Evolutionary conservation across 2,113 vertebrate genomes (phyloP).

Genomic region (Connochaetes taurinus): DNA sequence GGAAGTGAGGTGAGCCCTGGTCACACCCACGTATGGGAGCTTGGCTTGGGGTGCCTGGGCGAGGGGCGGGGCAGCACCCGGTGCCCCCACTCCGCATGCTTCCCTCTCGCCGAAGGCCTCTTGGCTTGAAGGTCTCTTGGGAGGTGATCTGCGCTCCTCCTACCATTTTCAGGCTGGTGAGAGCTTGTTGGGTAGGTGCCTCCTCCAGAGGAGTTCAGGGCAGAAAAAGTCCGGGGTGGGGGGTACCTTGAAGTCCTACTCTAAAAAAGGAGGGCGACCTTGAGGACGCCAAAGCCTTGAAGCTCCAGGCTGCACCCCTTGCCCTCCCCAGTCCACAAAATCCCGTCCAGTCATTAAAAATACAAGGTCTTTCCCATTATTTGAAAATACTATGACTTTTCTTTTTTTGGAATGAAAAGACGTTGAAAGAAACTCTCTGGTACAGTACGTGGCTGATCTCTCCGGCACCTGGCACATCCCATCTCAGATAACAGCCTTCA

Average conservation of each 20-base stretch:
- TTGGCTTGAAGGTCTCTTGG: neutral
- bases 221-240: neutral
- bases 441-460: slow-evolving; percentile 9
- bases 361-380: neutral
- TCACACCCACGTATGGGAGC: neutral
- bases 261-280: neutral
- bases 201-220: neutral
- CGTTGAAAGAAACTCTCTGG: neutral
- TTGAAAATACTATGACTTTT: neutral
- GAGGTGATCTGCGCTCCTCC: neutral
- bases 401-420: neutral
- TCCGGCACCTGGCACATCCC: neutral
- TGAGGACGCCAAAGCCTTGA: neutral
- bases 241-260: neutral
- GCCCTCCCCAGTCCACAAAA: neutral
- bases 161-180: neutral
- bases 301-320: neutral
- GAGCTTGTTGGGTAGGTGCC: neutral
- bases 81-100: neutral
- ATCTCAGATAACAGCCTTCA: slow-evolving; percentile 65
- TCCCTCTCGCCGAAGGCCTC: neutral
- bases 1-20: neutral
- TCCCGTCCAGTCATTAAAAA: neutral
- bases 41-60: neutral
- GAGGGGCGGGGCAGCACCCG: neutral